Base-by-base conservation (phyloP, 2,888 invertebrate species). In the Ptilodon capucinus region DNA sequence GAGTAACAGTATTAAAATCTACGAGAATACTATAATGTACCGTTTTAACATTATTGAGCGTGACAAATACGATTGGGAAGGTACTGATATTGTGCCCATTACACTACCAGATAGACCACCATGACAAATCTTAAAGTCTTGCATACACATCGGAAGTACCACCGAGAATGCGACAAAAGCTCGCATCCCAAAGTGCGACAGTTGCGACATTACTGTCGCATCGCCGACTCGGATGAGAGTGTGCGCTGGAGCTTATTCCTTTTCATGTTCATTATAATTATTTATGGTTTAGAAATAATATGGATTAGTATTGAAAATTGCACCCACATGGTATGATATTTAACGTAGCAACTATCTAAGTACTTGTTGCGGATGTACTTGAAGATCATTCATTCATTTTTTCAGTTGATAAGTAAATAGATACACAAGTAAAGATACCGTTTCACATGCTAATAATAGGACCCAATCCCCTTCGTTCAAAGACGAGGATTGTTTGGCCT, bases 121-220 rank as follows among this genome's bases (percentile, higher is more conserved):
- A n/a, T 16, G 42, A 16, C 30, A 49, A 14, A 30, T 8, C 23
- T 30, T 2, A 13, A 16, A 23, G 6, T 17, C 11, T 40, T 18
- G 35, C 30, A 16, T 36, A 32, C 4, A 36, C 42, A 39, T 51
- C 51, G 60, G 60, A 62, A 57, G 50, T 54, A 44, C 40, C 35
- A 39, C 44, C 46, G 50, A 45, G 9, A 35, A 52, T 36, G 44
- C 35, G 19, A 48, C 36, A 48, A 48, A 52, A 53, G 17, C 11
- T 17, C 17, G 9, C 6, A 7, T 14, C 14, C 19, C 41, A 5
- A 19, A 28, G 16, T 19, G 48, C 46, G 57, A 51, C 62, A 60
- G 62, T 68, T 68, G 68, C 46, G 41, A 57, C 48, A 54, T 68
- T 55, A 66, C 30, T 50, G 58, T 60, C 60, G 76, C 74, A 64